Evolutionary conservation across 2,113 vertebrate genomes (phyloP).

Genomic region (Neopipo cinnamomea): DNA sequence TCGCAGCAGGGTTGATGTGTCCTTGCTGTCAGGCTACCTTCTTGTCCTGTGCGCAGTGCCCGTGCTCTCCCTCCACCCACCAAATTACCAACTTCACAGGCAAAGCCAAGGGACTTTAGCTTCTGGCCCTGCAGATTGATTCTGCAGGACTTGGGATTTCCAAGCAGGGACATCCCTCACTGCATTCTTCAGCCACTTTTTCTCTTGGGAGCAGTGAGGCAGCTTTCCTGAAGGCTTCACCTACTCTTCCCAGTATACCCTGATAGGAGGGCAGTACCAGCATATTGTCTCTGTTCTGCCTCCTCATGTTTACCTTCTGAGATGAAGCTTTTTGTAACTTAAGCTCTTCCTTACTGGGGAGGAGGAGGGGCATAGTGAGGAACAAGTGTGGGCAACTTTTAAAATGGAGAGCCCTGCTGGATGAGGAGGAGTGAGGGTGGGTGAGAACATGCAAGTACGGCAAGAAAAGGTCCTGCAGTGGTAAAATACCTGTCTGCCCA

Average conservation of each 20-base stretch:
- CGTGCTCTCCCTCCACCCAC: neutral
- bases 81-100: neutral
- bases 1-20: neutral
- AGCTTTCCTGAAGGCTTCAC: neutral
- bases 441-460: neutral
- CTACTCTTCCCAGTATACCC: neutral
- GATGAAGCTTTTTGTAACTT: neutral
- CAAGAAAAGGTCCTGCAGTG: neutral
- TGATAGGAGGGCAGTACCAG: neutral
- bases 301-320: neutral
- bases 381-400: neutral
- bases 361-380: neutral
- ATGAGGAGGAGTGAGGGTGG: neutral
- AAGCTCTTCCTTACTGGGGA: neutral
- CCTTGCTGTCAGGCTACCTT: neutral
- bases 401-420: neutral
- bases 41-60: fast-evolving
- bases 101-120: neutral
- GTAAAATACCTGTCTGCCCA: neutral
- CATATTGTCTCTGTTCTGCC: neutral
- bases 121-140: neutral
- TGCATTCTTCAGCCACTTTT: neutral
- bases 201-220: neutral
- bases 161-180: neutral
- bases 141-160: neutral